Evolutionary conservation across 2,113 vertebrate species (phyloP), one percentile per base, ranked within the genome.

Genomic region (Trochalopteron elliotii): DNA sequence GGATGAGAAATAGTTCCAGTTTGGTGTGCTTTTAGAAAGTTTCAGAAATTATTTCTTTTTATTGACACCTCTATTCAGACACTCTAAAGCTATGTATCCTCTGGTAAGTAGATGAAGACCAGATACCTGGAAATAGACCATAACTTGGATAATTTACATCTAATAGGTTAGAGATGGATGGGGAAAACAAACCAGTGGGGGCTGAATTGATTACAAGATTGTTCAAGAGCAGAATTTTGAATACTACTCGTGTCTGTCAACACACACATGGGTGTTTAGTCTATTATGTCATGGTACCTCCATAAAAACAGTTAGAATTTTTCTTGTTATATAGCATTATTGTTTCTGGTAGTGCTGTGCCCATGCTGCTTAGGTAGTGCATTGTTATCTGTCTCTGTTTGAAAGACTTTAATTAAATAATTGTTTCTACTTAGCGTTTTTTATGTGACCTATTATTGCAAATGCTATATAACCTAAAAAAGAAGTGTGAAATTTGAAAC

Each of bases 321-420:
- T 37, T 24, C 40, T 37, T 65, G 14, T 25, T 75, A 47, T 42
- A 22, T 31, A 45, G 7, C 5, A 31, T 79, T 64, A 12, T 52
- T 86, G 2, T 79, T 91, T 65, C 50, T 60, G 2, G 45, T 79
- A 57, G 23, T 52, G 17, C 18, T 56, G 4, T 70, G 31, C 47
- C 52, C 0, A 0, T 79, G 11, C 5, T 2, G 3, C 12, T 45
- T 61, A 45, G 12, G 19, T 52, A 76, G 19, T 50, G 20, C 15
- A 27, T 47, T 81, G 33, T 47, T 50, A 28, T 3, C 17, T 60
- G 8, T 60, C 89, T 71, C 45, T 44, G 6, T 49, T 83, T 53
- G 56, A 67, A 71, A 83, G 4, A 42, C 39, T 80, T 87, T 24
- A 47, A 61, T 61, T 3, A 37, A 79, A 42, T 60, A 55, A 11